phyloP scores from a whole-genome alignment of 2,797 vertebrate genomes.

The Pseudocheirus occidentalis region DNA sequence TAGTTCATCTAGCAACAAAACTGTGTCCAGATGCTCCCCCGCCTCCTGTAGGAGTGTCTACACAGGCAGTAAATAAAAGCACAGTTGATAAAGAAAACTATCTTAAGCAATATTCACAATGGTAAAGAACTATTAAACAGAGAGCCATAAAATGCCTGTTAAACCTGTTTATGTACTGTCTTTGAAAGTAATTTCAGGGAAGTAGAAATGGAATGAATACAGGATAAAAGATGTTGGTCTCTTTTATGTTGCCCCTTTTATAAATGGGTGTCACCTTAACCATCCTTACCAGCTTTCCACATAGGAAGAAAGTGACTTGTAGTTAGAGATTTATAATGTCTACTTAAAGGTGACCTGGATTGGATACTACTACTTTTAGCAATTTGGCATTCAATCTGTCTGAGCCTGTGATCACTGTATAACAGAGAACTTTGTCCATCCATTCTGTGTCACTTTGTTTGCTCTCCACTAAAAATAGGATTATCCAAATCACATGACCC shows the following conservation, averaged over 20 bases:
- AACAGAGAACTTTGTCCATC: conserved; percentile 59
- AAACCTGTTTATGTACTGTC: conserved; percentile 64
- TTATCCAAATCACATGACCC: conserved; percentile 36
- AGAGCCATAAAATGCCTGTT: conserved; percentile 58
- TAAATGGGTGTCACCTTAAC: conserved; percentile 73
- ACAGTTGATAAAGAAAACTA: conserved; percentile 56
- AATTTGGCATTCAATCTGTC: conserved; percentile 71
- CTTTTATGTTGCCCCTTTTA: conserved; percentile 66
- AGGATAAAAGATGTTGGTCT: conserved; percentile 72
- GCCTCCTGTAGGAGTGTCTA: conserved; percentile 36
- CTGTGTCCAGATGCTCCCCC: conserved; percentile 27
- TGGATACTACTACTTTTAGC: conserved; percentile 73
- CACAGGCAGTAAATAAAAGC: conserved; percentile 58
- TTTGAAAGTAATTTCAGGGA: conserved; percentile 61
- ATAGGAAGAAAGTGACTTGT: conserved; percentile 73
- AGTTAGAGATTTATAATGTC: conserved; percentile 78
- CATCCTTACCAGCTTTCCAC: conserved; percentile 71
- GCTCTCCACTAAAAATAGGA: background rate
- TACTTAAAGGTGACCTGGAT: conserved; percentile 78
- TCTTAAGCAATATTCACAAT: conserved; percentile 58
- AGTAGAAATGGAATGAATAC: conserved; percentile 63
- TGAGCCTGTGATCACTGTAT: conserved; percentile 54
- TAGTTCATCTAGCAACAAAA: background rate
- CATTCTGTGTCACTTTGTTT: conserved; percentile 41
- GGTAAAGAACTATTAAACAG: conserved; percentile 60